These are phyloP conservation scores for Pollenia labialis DNA, from an alignment of 2,888 invertebrate genomes.

Conservation along the genomic window DNA sequence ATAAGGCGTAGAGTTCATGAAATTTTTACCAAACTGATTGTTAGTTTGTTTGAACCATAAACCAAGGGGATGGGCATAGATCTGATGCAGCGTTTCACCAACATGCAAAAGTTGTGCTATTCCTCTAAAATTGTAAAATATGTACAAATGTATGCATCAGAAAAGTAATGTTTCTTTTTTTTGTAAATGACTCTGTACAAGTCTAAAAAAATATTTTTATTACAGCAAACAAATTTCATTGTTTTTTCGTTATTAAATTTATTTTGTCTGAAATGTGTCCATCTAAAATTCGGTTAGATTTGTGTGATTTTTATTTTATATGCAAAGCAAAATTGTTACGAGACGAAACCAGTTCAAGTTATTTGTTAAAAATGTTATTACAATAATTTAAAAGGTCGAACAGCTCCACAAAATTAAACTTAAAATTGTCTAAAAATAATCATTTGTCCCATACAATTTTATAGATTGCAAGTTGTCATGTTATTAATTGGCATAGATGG, in stretches of 20 bases:
- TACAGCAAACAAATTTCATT: not conserved
- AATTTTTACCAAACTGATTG: slow-evolving; percentile 75
- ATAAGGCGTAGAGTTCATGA: slow-evolving; percentile 80
- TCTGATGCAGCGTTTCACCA: slow-evolving; percentile 88
- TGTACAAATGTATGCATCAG: not conserved
- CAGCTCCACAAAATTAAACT: too few species aligned
- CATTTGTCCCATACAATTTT: too few species aligned
- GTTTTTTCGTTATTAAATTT: not conserved
- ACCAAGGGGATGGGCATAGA: slow-evolving; percentile 85
- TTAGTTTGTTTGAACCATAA: slow-evolving; percentile 78
- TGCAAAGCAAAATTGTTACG: too few species aligned
- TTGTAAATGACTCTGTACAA: not conserved
- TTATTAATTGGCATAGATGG: too few species aligned
- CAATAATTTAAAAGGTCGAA: too few species aligned
- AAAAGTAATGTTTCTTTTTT: not conserved
- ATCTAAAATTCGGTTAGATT: too few species aligned
- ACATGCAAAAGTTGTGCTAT: slow-evolving; percentile 92
- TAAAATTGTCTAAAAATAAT: too few species aligned
- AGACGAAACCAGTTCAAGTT: too few species aligned
- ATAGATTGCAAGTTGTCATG: too few species aligned
- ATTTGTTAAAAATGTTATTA: too few species aligned
- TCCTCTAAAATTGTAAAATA: slow-evolving; percentile 85
- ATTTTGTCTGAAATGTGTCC: too few species aligned
- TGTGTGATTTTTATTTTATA: too few species aligned
- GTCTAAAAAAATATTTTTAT: slow-evolving; percentile 6